These are phyloP conservation scores for Matsumyia berberina DNA, from an alignment of 2,888 invertebrate species.

Conservation along the genomic window DNA sequence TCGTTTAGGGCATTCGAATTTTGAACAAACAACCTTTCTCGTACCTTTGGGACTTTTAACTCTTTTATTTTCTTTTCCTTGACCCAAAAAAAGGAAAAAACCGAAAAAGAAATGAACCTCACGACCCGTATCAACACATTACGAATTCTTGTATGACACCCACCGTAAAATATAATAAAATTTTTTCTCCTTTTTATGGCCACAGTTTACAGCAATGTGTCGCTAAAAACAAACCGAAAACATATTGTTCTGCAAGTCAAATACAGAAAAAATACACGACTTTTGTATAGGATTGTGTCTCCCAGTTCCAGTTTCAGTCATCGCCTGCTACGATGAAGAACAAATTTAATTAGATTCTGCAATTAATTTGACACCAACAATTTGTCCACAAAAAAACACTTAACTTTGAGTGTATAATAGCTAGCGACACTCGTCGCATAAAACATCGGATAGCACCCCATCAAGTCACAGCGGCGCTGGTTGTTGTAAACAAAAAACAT, in stretches of 20 bases:
- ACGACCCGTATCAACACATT: too few species aligned
- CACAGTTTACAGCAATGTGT: neutral
- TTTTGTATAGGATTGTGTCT: neutral
- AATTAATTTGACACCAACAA: conserved; percentile 58
- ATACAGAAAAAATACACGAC: conserved; percentile 6
- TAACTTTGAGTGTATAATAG: conserved; percentile 31
- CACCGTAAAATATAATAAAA: too few species aligned
- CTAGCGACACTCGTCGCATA: conserved; percentile 21
- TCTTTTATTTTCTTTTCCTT: too few species aligned
- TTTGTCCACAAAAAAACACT: conserved; percentile 54
- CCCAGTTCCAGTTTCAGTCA: too few species aligned
- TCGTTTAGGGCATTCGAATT: too few species aligned
- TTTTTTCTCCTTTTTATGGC: neutral
- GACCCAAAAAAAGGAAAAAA: too few species aligned
- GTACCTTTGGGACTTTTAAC: too few species aligned
- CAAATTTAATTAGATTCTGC: conserved; percentile 70
- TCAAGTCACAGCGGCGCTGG: neutral
- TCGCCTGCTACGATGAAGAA: neutral
- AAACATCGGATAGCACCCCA: conserved; percentile 37
- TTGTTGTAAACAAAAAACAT: conserved; percentile 44
- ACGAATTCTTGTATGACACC: too few species aligned
- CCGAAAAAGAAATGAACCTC: too few species aligned
- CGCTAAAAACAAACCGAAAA: conserved; percentile 17
- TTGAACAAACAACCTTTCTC: too few species aligned
- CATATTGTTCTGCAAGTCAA: conserved; percentile 17